These are phyloP conservation scores for Cyaniris semiargus DNA, from an alignment of 2,888 invertebrate genomes.

Conservation along the genomic window DNA sequence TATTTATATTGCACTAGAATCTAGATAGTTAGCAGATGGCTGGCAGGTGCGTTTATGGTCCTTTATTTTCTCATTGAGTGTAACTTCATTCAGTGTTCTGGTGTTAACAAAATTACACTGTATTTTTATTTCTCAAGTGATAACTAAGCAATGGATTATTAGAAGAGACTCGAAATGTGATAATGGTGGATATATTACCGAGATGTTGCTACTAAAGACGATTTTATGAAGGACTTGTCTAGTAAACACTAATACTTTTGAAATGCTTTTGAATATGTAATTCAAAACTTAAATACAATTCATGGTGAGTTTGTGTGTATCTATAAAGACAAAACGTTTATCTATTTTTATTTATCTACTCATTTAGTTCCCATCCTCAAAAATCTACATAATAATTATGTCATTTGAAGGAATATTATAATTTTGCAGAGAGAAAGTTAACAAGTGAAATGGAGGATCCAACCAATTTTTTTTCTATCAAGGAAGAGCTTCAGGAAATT, in stretches of 20 bases:
- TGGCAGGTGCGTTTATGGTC: constrained; percentile 1
- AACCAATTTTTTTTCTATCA: neutral
- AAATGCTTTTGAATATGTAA: neutral
- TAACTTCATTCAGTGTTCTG: neutral
- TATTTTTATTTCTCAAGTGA: neutral
- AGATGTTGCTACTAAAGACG: neutral
- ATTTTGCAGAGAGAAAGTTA: neutral
- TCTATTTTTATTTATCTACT: neutral
- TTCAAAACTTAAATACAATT: neutral
- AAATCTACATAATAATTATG: neutral
- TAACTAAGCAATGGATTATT: neutral
- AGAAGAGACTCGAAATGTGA: neutral
- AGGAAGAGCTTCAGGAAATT: neutral
- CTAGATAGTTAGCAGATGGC: constrained; percentile 3
- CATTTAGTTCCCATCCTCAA: neutral
- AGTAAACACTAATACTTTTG: neutral
- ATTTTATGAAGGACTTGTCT: neutral
- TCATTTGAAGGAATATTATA: neutral
- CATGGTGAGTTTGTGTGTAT: neutral
- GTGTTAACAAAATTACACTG: neutral
- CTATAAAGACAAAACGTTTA: neutral
- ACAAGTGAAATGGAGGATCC: neutral
- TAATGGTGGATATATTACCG: neutral
- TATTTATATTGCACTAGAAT: neutral
- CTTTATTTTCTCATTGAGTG: neutral